phyloP scores from a whole-genome alignment of 2,113 vertebrate genomes.

The Parus major region DNA sequence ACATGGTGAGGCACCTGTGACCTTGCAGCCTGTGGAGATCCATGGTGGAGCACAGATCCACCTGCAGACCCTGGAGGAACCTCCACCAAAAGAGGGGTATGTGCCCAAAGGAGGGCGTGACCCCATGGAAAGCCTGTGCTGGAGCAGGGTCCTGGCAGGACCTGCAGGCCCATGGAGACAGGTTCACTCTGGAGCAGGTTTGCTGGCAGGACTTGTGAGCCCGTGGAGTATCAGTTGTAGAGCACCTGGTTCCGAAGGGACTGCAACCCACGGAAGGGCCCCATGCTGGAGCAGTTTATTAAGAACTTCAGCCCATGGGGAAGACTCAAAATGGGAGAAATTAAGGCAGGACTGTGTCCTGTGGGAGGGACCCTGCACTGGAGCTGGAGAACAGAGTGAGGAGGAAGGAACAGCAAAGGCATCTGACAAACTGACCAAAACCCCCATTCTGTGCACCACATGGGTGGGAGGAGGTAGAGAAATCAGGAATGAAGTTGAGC shows the following conservation, averaged over 20 bases:
- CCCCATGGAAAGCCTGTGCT: neutral
- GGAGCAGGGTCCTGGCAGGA: neutral
- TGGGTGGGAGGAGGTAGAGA: neutral
- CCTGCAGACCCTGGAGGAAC: neutral
- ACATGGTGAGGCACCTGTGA: neutral
- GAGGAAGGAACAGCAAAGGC: neutral
- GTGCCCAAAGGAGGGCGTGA: neutral
- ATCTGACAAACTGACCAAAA: neutral
- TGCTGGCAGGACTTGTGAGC: neutral
- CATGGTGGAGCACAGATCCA: neutral
- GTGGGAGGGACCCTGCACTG: neutral
- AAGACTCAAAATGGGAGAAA: neutral
- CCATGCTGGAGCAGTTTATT: neutral
- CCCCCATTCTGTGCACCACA: neutral
- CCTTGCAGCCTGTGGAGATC: neutral
- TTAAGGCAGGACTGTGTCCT: neutral
- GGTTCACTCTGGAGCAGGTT: neutral
- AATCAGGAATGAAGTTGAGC: neutral
- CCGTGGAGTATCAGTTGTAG: fast-evolving
- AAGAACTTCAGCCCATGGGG: neutral
- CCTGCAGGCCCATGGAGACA: neutral
- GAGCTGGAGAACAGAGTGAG: neutral
- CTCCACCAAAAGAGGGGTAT: neutral
- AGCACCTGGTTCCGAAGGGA: neutral
- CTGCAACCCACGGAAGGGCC: neutral